Base-by-base conservation (phyloP, 2,888 invertebrate species). In the Tanytarsus gracilentus region DNA sequence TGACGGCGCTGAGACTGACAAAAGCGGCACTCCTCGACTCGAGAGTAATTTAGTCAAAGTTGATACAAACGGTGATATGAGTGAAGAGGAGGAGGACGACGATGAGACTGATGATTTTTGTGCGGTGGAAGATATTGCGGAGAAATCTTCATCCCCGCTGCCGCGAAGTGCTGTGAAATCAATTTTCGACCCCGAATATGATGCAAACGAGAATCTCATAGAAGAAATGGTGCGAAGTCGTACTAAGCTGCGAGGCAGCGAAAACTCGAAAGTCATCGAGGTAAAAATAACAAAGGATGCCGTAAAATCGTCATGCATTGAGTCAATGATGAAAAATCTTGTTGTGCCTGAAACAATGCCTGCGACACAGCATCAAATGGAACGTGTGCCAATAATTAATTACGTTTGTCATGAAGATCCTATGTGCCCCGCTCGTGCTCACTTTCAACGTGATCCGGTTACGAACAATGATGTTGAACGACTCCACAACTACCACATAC, bases 401-500 rank as follows among this genome's bases (percentile, higher is more conserved):
- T 59, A 49, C 52, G 65, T 68, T 36, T 63, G 69, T 11, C 62
- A 67, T 1, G 71, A 71, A 62, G 71, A 74, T 64, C 63, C 67
- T 0, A 59, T 69, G 52, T 74, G 74, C 62, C 50, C 65, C 25
- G 74, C 74, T n/a, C 71, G 59, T 16, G 18, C 21, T n/a, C 49
- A 49, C 14, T 56, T 56, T 23, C 3, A 21, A 4, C 59, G 49
- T 8, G 23, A 49, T 30, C 48, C 48, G 7, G 49, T 33, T 2
- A 40, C 30, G 1, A 8, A 9, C 6, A 7, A 18, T n/a, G 59
- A 59, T 39, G 49, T 49, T 18, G 23, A 59, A 9, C 16, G 30
- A 14, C 59, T 81, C 61, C 81, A 81, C 69, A 73, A 79, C 68
- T 74, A 72, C 39, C 73, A 69, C 63, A 71, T 81, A 64, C 76